Base-by-base conservation (phyloP, 2,797 vertebrate genomes). In the Thalassophryne amazonica region DNA sequence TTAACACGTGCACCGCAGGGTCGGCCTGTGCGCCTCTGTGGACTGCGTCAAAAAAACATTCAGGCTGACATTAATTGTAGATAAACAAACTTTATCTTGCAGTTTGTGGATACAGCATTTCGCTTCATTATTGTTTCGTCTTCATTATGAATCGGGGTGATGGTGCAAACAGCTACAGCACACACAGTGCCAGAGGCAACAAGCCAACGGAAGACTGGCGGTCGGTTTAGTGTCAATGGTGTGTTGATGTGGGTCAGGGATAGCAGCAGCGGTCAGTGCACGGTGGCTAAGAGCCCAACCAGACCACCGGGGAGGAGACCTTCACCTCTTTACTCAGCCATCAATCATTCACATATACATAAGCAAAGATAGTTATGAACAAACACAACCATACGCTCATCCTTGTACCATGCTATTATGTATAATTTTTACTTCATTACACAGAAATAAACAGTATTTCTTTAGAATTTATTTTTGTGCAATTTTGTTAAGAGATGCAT, bases 241-340 rank as follows among this genome's bases (percentile, higher is more conserved):
- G 76, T 83, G 81, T 82, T 72, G 82, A 83, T 85, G 67, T 64
- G 82, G 87, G 86, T 91, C 88, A 89, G 70, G 78, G 83, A 76
- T 64, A 81, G 79, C 79, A 81, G 78, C 71, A 76, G 76, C 55
- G 72, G 80, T 86, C 80, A 77, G 74, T 88, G 83, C 87, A 88
- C 83, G 84, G 88, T 87, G 83, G 80, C 85, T 88, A 81, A 83
- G 76, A 80, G 79, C 81, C 67, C 80, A 79, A 75, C 19, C 56
- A 78, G 90, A 91, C 90, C 88, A 90, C 88, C 88, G 39, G 85
- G 80, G 75, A 77, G 76, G 84, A 82, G 79, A 83, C 86, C 80
- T 80, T 86, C 80, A 67, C 76, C 76, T 83, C 64, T 51, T 66
- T 67, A 51, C 68, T 76, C 62, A 64, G 78, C 68, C 73, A 80